phyloP scores from a whole-genome alignment of 2,888 invertebrate species.

The Hemistola chrysoprasaria region DNA sequence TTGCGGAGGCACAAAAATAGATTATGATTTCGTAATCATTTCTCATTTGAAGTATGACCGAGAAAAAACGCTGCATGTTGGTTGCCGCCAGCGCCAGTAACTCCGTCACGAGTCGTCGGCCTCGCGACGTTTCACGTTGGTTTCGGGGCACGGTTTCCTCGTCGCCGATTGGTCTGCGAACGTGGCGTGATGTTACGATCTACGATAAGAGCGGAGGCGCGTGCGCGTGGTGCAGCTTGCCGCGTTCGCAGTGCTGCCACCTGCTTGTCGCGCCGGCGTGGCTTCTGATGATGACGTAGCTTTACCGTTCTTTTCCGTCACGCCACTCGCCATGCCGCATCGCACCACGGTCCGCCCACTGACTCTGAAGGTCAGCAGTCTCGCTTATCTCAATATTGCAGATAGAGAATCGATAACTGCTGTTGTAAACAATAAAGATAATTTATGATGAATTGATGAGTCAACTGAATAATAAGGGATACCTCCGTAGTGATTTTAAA shows the following conservation, averaged over 20 bases:
- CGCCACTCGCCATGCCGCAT: slow-evolving; percentile 29
- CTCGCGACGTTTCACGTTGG: slow-evolving; percentile 22
- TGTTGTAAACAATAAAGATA: slow-evolving; percentile 14
- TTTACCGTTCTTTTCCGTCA: slow-evolving; percentile 42
- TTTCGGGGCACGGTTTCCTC: slow-evolving; percentile 52
- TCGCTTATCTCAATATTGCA: slow-evolving; percentile 38
- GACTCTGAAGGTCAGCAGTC: slow-evolving; percentile 47
- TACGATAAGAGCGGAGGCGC: slow-evolving; percentile 30
- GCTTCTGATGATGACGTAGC: slow-evolving; percentile 42
- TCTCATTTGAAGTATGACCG: slow-evolving; percentile 35
- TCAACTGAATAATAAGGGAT: background rate
- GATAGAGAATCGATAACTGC: slow-evolving; percentile 26
- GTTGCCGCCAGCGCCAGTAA: slow-evolving; percentile 4
- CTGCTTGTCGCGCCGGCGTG: slow-evolving; percentile 35
- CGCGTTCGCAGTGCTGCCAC: slow-evolving; percentile 58
- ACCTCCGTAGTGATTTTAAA: too few species aligned
- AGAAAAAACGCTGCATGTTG: slow-evolving; percentile 32
- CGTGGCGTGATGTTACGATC: slow-evolving; percentile 66
- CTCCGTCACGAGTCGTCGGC: slow-evolving; percentile 22
- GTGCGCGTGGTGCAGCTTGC: slow-evolving; percentile 32
- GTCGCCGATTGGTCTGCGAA: slow-evolving; percentile 59
- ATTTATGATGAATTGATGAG: slow-evolving; percentile 4
- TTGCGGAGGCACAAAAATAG: slow-evolving; percentile 3
- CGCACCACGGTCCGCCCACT: slow-evolving; percentile 32
- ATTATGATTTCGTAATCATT: slow-evolving; percentile 40